These are phyloP conservation scores for Leptopilina drosophilae DNA, from an alignment of 2,888 invertebrate genomes.

Conservation along the genomic window DNA sequence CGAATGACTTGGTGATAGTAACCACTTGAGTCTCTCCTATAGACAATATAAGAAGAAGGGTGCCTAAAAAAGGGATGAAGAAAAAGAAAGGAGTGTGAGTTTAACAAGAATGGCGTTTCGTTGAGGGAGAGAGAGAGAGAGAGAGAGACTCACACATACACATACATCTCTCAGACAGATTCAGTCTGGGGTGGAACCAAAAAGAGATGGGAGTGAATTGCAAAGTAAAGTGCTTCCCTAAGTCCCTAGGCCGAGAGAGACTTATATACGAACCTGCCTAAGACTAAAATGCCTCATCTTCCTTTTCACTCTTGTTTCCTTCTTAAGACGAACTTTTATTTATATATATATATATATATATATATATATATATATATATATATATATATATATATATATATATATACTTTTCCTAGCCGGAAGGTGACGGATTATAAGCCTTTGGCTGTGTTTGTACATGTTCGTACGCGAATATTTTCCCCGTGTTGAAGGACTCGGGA, in stretches of 20 bases:
- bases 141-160: no score
- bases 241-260: constrained; percentile 53
- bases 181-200: constrained; percentile 19
- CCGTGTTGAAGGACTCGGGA: neutral
- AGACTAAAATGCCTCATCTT: constrained; percentile 49
- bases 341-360: constrained; percentile 2
- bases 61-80: constrained; percentile 13
- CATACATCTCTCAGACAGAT: neutral
- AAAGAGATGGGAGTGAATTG: constrained; percentile 51
- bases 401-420: neutral
- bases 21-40: constrained; percentile 9
- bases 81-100: constrained; percentile 51
- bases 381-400: neutral
- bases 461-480: neutral
- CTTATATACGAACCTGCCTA: constrained; percentile 17
- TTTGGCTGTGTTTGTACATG: constrained; percentile 8
- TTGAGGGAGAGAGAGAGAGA: neutral
- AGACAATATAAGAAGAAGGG: constrained; percentile 16
- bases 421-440: neutral
- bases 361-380: no score
- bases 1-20: constrained; percentile 28
- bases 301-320: constrained; percentile 22
- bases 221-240: constrained; percentile 55
- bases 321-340: constrained; percentile 15
- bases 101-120: constrained; percentile 52